A percentile compares a stretch with the other conserved stretches of the same genome.
phyloP scores from a whole-genome alignment of 2,888 invertebrate genomes.

The Drosophila vallismaia region DNA sequence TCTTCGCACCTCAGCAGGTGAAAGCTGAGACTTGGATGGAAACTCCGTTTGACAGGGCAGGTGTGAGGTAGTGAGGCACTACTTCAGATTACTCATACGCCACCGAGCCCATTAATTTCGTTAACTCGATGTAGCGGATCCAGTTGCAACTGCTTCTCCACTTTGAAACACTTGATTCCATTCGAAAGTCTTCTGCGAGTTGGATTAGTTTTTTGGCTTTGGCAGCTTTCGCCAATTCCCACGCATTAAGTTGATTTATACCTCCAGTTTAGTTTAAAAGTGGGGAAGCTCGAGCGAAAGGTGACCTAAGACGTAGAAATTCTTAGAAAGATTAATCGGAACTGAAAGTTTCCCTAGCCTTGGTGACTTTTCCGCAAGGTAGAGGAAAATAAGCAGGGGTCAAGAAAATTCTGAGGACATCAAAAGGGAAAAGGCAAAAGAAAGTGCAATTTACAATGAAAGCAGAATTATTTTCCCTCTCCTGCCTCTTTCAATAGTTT shows the following conservation, averaged over 20 bases:
- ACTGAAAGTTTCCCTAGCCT: neutral
- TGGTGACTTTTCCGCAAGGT: neutral
- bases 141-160: neutral
- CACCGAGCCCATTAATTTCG: conserved; percentile 19
- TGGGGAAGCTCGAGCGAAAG: neutral
- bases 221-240: neutral
- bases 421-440: conserved; percentile 10
- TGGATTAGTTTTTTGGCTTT: conserved; percentile 6
- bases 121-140: conserved; percentile 4
- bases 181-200: neutral
- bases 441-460: conserved; percentile 24
- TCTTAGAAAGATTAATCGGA: neutral
- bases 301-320: neutral
- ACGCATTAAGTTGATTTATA: conserved; percentile 17
- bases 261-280: conserved; percentile 20
- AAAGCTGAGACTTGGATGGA: conserved; percentile 26
- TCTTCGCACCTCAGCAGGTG: conserved; percentile 24
- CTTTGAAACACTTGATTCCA: neutral
- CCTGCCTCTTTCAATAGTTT: neutral
- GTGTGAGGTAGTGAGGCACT: conserved; percentile 7
- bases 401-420: neutral
- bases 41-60: conserved; percentile 31
- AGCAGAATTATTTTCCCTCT: neutral
- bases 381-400: neutral
- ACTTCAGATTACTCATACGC: conserved; percentile 33